A percentile compares a stretch with the other conserved stretches of the same genome.
Evolutionary conservation across 2,113 vertebrate species (phyloP).

Genomic region (Clarias magur): DNA sequence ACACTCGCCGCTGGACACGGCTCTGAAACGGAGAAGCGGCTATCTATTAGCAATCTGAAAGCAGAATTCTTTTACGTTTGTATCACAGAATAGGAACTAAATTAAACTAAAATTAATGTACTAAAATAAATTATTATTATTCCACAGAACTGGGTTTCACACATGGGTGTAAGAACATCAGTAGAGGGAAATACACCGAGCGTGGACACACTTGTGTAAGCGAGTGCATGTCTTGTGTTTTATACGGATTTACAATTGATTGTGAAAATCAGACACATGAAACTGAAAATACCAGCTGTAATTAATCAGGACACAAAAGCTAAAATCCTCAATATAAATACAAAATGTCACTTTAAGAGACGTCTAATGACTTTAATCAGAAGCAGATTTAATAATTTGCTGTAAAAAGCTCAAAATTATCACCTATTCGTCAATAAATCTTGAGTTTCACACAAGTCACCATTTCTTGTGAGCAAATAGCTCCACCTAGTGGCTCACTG

Average conservation of each 20-base stretch:
- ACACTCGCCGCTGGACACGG: conserved; percentile 67
- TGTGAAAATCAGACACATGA: not conserved
- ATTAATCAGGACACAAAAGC: not conserved
- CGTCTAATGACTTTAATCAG: too few relatives aligned
- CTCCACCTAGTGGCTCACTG: not conserved
- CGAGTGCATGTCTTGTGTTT: not conserved
- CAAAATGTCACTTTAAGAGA: not conserved
- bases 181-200: not conserved
- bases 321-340: not conserved
- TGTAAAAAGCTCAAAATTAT: not conserved
- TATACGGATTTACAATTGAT: not conserved
- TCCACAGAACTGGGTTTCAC: not conserved
- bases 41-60: not conserved
- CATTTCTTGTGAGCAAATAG: not conserved
- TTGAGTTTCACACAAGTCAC: too few relatives aligned
- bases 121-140: not conserved
- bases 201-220: not conserved
- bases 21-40: conserved; percentile 66
- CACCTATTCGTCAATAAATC: not conserved
- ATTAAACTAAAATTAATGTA: too few relatives aligned
- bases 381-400: not conserved
- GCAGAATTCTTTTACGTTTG: not conserved
- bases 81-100: not conserved
- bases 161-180: not conserved
- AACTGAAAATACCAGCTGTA: not conserved